phyloP scores from a whole-genome alignment of 2,797 vertebrate species.

The Acrossocheilus fasciatus region DNA sequence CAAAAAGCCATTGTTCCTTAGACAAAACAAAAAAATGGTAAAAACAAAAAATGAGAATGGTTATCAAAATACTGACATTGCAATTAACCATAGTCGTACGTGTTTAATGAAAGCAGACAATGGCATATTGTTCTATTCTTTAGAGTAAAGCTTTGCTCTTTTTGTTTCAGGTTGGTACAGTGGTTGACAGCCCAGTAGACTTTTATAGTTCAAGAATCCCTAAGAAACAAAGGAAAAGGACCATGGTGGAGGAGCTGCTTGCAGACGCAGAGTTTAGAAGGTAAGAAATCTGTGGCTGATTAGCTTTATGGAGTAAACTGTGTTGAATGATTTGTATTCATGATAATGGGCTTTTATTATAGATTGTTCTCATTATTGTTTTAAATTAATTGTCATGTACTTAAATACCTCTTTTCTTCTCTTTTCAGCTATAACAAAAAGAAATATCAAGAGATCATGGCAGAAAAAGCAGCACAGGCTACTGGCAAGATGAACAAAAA shows the following conservation, averaged over 20 bases:
- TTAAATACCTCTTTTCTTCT: slow-evolving; percentile 30
- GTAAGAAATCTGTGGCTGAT: slow-evolving; percentile 73
- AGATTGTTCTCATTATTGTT: not conserved
- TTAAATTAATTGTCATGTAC: not conserved
- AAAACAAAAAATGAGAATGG: not conserved
- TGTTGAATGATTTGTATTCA: slow-evolving; percentile 2
- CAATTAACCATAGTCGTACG: not conserved
- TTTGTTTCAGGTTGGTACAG: slow-evolving; percentile 85
- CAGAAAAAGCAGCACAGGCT: slow-evolving; percentile 86
- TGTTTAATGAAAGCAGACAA: not conserved
- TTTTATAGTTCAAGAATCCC: slow-evolving; percentile 95
- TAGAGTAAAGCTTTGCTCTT: slow-evolving; percentile 20
- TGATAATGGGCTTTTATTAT: not conserved
- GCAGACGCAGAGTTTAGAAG: slow-evolving; percentile 94
- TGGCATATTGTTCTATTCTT: not conserved
- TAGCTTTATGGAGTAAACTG: not conserved
- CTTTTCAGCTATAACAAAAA: slow-evolving; percentile 90
- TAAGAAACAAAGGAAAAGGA: slow-evolving; percentile 93
- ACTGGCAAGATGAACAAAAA: slow-evolving; percentile 89
- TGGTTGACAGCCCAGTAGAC: slow-evolving; percentile 91
- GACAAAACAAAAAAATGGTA: not conserved
- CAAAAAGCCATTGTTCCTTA: not conserved
- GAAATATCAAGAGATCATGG: slow-evolving; percentile 89
- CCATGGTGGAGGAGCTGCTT: slow-evolving; percentile 94
- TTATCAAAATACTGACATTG: not conserved